phyloP scores from a whole-genome alignment of 2,888 invertebrate genomes.

The Hybos culiciformis region DNA sequence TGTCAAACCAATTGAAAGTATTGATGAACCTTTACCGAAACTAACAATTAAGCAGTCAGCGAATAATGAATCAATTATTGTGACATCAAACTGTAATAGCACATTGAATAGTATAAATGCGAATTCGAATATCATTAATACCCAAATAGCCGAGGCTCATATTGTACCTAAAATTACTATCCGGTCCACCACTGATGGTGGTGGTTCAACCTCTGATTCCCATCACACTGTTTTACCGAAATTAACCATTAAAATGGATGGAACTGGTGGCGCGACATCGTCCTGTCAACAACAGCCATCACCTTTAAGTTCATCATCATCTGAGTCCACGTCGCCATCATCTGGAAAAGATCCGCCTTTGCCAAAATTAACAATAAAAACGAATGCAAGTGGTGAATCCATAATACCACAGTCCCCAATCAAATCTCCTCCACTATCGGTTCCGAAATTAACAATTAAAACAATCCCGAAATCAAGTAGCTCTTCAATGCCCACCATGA shows the following conservation, averaged over 20 bases:
- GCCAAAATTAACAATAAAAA: constrained; percentile 46
- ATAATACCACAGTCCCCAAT: constrained; percentile 12
- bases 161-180: constrained; percentile 36
- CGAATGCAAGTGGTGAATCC: constrained; percentile 17
- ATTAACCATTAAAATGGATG: constrained; percentile 32
- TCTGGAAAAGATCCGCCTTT: constrained; percentile 22
- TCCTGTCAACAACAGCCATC: constrained; percentile 6
- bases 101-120: background rate
- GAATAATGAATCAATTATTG: constrained; percentile 7
- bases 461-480: constrained; percentile 26
- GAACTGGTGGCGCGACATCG: constrained; percentile 17
- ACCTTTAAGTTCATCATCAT: constrained; percentile 4
- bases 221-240: constrained; percentile 29
- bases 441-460: constrained; percentile 48
- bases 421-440: constrained; percentile 16
- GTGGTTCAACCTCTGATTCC: constrained; percentile 19
- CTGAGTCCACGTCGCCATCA: constrained; percentile 12
- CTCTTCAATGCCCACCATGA: constrained; percentile 13
- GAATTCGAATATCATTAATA: background rate
- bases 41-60: constrained; percentile 20
- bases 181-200: constrained; percentile 24
- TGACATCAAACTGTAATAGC: background rate
- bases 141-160: constrained; percentile 22
- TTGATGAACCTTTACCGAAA: constrained; percentile 19
- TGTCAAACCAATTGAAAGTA: constrained; percentile 21